Evolutionary conservation across 2,888 invertebrate genomes (phyloP).

Genomic region (Lathronympha strigana): DNA sequence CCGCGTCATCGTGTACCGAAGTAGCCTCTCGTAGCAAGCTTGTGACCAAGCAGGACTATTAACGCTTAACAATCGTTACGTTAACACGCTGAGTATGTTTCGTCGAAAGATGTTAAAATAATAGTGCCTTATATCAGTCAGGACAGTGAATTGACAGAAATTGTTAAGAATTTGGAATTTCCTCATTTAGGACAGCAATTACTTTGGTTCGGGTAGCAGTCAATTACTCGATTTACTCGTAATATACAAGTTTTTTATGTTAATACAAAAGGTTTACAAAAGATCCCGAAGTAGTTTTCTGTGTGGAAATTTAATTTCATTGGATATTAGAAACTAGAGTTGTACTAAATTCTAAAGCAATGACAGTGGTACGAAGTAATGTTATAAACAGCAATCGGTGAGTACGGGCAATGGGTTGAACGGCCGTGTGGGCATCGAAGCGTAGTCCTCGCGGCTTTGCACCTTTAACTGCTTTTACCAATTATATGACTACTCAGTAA

Average conservation of each 20-base stretch:
- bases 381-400: conserved; percentile 66
- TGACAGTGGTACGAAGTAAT: conserved; percentile 69
- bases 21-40: conserved; percentile 74
- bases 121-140: no score
- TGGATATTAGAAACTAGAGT: not conserved
- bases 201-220: no score
- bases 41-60: conserved; percentile 78
- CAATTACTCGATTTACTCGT: no score
- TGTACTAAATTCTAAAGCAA: not conserved
- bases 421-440: conserved; percentile 71
- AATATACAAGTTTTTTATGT: no score
- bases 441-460: conserved; percentile 70
- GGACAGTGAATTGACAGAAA: no score
- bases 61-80: conserved; percentile 70
- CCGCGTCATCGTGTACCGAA: conserved; percentile 73
- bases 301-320: not conserved
- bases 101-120: not conserved
- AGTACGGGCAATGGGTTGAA: conserved; percentile 75
- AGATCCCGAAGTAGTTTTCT: no score
- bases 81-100: conserved; percentile 44
- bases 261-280: no score
- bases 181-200: no score
- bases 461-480: conserved; percentile 52
- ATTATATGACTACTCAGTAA: no score
- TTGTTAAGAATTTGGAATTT: no score